phyloP scores from a whole-genome alignment of 2,888 invertebrate species.

The Chymomyza procnemis region DNA sequence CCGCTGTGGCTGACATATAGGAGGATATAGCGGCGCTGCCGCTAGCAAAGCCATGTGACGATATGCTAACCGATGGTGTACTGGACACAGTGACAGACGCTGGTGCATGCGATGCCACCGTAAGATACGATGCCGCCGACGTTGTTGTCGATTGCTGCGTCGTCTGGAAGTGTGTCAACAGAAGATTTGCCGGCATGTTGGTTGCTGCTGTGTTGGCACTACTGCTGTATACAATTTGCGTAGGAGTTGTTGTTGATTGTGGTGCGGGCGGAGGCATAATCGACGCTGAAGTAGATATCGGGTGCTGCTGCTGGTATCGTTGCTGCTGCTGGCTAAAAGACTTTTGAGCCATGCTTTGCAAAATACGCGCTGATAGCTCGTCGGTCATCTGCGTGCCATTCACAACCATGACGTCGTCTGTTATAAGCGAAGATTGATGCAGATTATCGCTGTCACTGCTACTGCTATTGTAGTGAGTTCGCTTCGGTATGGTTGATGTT shows the following conservation, averaged over 20 bases:
- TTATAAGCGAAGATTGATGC: conserved; percentile 58
- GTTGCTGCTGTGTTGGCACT: conserved; percentile 37
- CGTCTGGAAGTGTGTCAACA: conserved; percentile 48
- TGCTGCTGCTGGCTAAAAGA: conserved; percentile 66
- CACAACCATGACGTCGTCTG: conserved; percentile 78
- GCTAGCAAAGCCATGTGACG: conserved; percentile 59
- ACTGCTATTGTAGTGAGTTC: conserved; percentile 51
- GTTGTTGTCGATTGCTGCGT: conserved; percentile 24
- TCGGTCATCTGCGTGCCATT: conserved; percentile 79
- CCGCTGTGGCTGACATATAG: conserved; percentile 56
- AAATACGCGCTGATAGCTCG: conserved; percentile 77
- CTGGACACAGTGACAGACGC: conserved; percentile 34
- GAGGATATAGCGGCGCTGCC: conserved; percentile 60
- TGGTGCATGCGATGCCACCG: conserved; percentile 34
- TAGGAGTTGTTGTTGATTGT: conserved; percentile 54
- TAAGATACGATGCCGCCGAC: conserved; percentile 39
- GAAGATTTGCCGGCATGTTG: conserved; percentile 47
- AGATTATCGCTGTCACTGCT: conserved; percentile 35
- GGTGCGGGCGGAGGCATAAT: conserved; percentile 72
- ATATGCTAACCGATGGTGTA: conserved; percentile 50
- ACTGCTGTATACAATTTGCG: conserved; percentile 50
- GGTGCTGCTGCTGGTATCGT: conserved; percentile 36
- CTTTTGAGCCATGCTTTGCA: conserved; percentile 78
- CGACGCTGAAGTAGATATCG: conserved; percentile 27
- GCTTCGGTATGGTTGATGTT: conserved; percentile 26